Evolutionary conservation across 2,888 invertebrate species (phyloP), one percentile per base, ranked within the genome.

Genomic region (Zaprionus lineosus): DNA sequence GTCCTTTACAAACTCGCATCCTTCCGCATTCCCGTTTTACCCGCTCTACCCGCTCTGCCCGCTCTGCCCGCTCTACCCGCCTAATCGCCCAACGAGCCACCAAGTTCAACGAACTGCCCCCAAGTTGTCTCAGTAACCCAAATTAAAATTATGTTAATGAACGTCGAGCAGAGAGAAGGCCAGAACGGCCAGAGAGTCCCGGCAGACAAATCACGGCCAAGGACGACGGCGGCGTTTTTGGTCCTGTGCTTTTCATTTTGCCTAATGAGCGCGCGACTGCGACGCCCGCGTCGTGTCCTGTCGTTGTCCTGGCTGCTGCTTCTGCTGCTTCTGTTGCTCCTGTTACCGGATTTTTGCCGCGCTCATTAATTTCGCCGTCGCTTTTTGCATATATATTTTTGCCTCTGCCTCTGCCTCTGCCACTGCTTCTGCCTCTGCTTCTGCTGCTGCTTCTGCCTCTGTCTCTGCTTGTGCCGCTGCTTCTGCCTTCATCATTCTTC

Each of bases 91-190:
- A n/a, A n/a, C n/a, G n/a, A n/a, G n/a, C n/a, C 24, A 8, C 19
- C 47, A 65, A 59, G 81, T 82, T 82, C 81, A 82, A 82, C 78
- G 76, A 76, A 76, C 77, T 74, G 74, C 53, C 65, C n/a, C 57
- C 65, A 62, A 64, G 69, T 72, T 75, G 84, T 77, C 85, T 87
- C 84, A 86, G 84, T 87, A 87, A 87, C 87, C 87, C 79, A 87
- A 87, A 87, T 87, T 87, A 88, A 88, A 88, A 88, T 87, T 88
- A 88, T 88, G 88, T 87, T 88, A 88, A 88, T 88, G 83, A 83
- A 79, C 62, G 66, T 41, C 40, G 70, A 62, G 39, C 9, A n/a
- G 46, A 36, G 52, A 46, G 24, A 53, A 44, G 19, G 34, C 16
- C 28, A 18, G 16, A 18, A 11, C 33, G 18, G 28, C 18, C 44